Conservation (phyloP, 2,797 vertebrate species). For the Gymnoscopelus microlampas region DNA sequence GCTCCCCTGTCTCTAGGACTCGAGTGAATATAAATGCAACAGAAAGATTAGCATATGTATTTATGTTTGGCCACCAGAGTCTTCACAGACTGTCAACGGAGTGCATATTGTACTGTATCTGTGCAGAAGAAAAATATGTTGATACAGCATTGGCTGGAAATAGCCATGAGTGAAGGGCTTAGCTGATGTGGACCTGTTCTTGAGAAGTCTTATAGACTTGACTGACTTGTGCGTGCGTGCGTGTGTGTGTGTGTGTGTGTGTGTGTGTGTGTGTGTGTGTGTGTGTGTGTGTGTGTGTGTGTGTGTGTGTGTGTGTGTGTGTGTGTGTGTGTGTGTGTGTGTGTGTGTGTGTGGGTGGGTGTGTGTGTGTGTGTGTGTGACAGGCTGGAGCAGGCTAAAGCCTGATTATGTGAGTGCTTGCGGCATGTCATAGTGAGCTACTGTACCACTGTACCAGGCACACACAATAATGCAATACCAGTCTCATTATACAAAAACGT, state of each 20-base stretch:
- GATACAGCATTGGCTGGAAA: not conserved
- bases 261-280: too few relatives aligned
- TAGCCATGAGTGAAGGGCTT: not conserved
- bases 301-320: not conserved
- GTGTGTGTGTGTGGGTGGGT: not conserved
- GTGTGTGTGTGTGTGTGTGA: constrained; percentile 6
- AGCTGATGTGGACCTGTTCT: constrained; percentile 11
- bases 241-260: not conserved
- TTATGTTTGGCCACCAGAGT: not conserved
- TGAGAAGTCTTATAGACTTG: constrained; percentile 9
- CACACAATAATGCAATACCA: constrained; percentile 40
- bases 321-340: not conserved
- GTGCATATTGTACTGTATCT: not conserved
- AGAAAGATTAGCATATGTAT: constrained; percentile 18
- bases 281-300: too few relatives aligned
- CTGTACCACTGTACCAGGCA: not conserved
- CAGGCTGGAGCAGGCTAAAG: constrained; percentile 35
- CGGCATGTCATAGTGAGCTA: constrained; percentile 30
- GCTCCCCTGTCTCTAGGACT: constrained; percentile 3
- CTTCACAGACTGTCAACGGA: too few relatives aligned
- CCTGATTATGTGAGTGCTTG: constrained; percentile 38
- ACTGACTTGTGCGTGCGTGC: not conserved
- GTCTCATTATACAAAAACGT: constrained; percentile 21
- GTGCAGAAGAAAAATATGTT: not conserved
- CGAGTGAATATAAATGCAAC: constrained; percentile 11